A percentile compares a stretch with the other conserved stretches of the same genome.
These are phyloP conservation scores for Aspiorhynchus laticeps DNA, from an alignment of 2,113 vertebrate genomes.

Conservation along the genomic window DNA sequence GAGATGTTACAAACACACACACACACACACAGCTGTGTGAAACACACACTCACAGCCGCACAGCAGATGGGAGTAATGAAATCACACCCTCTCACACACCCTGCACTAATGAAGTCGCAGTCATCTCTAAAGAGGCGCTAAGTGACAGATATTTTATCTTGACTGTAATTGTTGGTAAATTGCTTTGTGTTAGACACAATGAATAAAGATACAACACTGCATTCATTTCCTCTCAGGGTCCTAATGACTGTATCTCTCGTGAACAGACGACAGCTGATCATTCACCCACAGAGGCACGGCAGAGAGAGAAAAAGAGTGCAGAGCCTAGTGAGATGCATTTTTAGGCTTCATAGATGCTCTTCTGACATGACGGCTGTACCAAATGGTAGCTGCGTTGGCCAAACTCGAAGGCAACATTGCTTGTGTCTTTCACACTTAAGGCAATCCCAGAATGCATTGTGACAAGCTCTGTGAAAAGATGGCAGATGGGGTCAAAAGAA, in stretches of 20 bases:
- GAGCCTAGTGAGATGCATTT: background rate
- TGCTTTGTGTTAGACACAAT: slow-evolving; percentile 33
- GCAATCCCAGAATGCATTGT: background rate
- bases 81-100: slow-evolving; percentile 36
- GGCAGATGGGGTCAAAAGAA: background rate
- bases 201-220: slow-evolving; percentile 21
- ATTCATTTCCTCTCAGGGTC: slow-evolving; percentile 23
- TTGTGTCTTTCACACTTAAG: too few relatives aligned
- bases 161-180: slow-evolving; percentile 41
- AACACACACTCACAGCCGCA: background rate
- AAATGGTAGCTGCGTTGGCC: background rate
- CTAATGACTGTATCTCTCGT: slow-evolving; percentile 4
- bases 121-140: slow-evolving; percentile 10
- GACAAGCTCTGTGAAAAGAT: background rate
- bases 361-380: background rate
- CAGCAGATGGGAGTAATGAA: slow-evolving; percentile 34
- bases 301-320: background rate
- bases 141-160: slow-evolving; percentile 38
- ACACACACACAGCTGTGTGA: background rate
- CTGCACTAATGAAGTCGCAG: slow-evolving; percentile 33
- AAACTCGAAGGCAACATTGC: background rate
- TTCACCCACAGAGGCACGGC: background rate
- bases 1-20: background rate
- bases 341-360: background rate
- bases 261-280: background rate